A percentile compares a stretch with the other conserved stretches of the same genome.
Evolutionary conservation across 2,113 vertebrate species (phyloP).

Genomic region (Guaruba guarouba): DNA sequence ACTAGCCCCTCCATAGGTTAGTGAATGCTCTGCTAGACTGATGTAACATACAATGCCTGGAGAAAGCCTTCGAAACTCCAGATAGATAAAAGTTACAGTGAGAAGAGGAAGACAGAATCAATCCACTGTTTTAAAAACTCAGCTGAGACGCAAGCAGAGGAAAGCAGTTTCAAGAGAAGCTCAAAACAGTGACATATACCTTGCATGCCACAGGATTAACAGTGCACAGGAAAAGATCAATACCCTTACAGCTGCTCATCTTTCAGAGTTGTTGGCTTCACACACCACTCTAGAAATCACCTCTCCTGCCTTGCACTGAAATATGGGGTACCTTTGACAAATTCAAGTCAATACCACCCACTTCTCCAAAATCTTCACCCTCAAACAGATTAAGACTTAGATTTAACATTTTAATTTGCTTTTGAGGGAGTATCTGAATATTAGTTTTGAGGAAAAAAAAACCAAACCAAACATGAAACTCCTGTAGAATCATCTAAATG

Average conservation of each 20-base stretch:
- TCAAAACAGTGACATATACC: background rate
- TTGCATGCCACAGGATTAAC: background rate
- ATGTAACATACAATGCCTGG: rapidly evolving
- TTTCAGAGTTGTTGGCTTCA: background rate
- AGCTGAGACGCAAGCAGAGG: background rate
- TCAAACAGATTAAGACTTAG: background rate
- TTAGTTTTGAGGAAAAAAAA: background rate
- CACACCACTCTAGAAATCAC: background rate
- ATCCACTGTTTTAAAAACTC: background rate
- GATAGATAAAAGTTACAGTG: rapidly evolving
- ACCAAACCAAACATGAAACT: background rate
- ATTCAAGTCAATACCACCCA: background rate
- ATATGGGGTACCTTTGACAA: background rate
- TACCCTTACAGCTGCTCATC: background rate
- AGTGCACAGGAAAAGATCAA: rapidly evolving
- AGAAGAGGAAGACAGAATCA: background rate
- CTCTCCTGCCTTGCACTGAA: background rate
- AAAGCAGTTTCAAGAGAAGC: background rate
- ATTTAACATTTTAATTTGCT: background rate
- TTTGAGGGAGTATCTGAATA: background rate
- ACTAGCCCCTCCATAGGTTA: rapidly evolving
- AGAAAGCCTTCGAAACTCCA: background rate
- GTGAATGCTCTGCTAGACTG: rapidly evolving
- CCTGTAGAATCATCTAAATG: background rate
- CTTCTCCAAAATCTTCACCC: background rate